A percentile compares a stretch with the other conserved stretches of the same genome.
Conservation (phyloP, 1,140 invertebrate genomes). For the Magallana ariakensis region DNA sequence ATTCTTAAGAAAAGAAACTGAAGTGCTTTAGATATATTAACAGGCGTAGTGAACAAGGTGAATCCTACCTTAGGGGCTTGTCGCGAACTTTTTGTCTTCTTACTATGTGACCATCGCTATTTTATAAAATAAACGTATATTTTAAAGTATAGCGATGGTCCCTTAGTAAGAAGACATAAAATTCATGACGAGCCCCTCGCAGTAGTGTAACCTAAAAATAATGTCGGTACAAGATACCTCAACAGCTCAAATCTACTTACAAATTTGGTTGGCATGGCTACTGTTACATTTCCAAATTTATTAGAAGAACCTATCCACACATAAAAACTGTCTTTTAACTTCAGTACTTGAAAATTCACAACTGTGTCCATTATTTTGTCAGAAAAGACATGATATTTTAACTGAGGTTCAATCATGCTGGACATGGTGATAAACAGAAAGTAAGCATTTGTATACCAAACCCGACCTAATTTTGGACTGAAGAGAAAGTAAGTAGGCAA, state of each 20-base stretch:
- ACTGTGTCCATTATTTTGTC: slow-evolving; percentile 29
- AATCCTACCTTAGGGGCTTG: too few relatives aligned
- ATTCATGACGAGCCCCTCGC: too few relatives aligned
- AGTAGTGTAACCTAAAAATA: too few relatives aligned
- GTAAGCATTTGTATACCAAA: neutral
- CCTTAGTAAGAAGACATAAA: too few relatives aligned
- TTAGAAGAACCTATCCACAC: neutral
- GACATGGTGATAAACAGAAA: slow-evolving; percentile 7
- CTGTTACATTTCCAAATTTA: slow-evolving; percentile 5
- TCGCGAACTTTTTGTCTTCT: too few relatives aligned
- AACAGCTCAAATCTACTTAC: neutral
- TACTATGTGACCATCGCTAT: too few relatives aligned
- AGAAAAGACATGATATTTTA: slow-evolving; percentile 35
- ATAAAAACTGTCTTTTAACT: slow-evolving; percentile 33
- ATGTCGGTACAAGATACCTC: too few relatives aligned
- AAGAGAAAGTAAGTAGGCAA: neutral
- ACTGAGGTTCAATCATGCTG: neutral
- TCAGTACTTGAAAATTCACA: slow-evolving; percentile 28
- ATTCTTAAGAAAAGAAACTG: too few relatives aligned
- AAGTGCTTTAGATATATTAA: too few relatives aligned
- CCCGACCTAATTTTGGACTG: neutral
- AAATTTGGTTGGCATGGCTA: slow-evolving; percentile 37
- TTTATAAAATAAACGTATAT: too few relatives aligned
- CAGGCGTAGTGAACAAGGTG: too few relatives aligned
- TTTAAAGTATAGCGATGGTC: too few relatives aligned